Percentiles rank a stretch among this genome's conserved stretches.
phyloP scores from a whole-genome alignment of 1,140 invertebrate genomes.

The Brachystomella parvula region DNA sequence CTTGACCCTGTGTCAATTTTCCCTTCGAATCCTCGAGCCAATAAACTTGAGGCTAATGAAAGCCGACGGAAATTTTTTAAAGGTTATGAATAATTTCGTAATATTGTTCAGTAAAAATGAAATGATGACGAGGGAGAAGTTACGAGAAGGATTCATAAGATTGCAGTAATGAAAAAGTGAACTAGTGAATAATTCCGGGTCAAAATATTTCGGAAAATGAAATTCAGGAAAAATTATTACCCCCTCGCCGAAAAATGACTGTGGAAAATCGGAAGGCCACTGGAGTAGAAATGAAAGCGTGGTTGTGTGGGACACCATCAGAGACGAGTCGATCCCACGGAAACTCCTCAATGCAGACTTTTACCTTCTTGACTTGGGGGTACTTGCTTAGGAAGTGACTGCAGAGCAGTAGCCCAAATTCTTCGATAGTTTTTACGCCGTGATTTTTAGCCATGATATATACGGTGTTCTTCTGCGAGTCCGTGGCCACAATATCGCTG shows the following conservation, averaged over 20 bases:
- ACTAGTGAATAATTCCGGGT: too few relatives aligned
- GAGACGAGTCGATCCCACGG: constrained; percentile 62
- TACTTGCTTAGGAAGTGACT: constrained; percentile 65
- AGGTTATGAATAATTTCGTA: too few relatives aligned
- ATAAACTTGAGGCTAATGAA: too few relatives aligned
- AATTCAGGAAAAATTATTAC: constrained; percentile 44
- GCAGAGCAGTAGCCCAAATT: constrained; percentile 59
- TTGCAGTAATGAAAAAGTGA: too few relatives aligned
- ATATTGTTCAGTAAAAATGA: too few relatives aligned
- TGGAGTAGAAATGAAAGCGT: constrained; percentile 62
- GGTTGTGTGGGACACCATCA: constrained; percentile 55
- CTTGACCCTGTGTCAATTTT: too few relatives aligned
- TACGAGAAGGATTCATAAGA: too few relatives aligned
- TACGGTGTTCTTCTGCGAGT: constrained; percentile 75
- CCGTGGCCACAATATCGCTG: constrained; percentile 65
- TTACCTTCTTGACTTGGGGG: constrained; percentile 57
- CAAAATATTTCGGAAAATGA: too few relatives aligned
- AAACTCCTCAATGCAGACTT: constrained; percentile 58
- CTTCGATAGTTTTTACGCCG: constrained; percentile 60
- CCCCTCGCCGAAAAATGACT: constrained; percentile 54
- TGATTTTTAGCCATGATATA: constrained; percentile 66
- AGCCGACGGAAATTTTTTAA: too few relatives aligned
- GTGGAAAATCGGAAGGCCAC: constrained; percentile 54
- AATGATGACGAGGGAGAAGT: too few relatives aligned
- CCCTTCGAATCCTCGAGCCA: too few relatives aligned